Conservation (phyloP, 2,113 vertebrate genomes). For the Phrynosoma platyrhinos region DNA sequence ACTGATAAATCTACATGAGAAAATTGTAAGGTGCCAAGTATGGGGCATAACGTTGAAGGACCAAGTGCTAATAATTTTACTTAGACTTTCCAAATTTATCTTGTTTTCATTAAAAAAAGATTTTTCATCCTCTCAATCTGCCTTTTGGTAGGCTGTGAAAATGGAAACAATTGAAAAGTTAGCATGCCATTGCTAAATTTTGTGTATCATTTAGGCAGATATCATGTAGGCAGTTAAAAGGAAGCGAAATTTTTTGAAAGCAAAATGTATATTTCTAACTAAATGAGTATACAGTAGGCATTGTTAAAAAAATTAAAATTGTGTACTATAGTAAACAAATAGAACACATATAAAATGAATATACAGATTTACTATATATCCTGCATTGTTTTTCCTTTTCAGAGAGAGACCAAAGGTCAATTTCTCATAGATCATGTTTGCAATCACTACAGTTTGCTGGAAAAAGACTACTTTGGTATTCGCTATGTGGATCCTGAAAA, state of each 20-base stretch:
- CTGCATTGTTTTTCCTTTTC: slow-evolving; percentile 71
- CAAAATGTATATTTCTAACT: background rate
- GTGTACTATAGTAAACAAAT: background rate
- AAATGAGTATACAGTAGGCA: background rate
- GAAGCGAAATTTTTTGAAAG: background rate
- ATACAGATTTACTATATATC: slow-evolving; percentile 11
- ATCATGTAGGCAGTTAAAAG: no score
- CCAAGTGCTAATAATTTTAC: no score
- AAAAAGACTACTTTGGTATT: slow-evolving; percentile 99
- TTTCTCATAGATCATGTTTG: slow-evolving; percentile 96
- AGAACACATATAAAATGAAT: slow-evolving; percentile 2
- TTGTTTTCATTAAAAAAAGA: no score
- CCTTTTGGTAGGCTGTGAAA: no score
- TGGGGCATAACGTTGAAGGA: no score
- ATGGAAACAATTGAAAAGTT: no score
- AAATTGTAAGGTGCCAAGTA: no score
- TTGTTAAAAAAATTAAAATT: background rate
- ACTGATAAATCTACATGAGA: no score
- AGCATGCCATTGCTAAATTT: no score
- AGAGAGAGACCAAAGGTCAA: slow-evolving; percentile 98
- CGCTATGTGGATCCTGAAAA: slow-evolving; percentile 97
- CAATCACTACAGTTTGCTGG: slow-evolving; percentile 97
- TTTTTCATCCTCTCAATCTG: no score
- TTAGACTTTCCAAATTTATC: no score
- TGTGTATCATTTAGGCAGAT: no score